Percentiles rank a stretch among this genome's conserved stretches.
These are phyloP conservation scores for Thamnophis sirtalis DNA, from an alignment of 2,113 vertebrate species.

Conservation along the genomic window DNA sequence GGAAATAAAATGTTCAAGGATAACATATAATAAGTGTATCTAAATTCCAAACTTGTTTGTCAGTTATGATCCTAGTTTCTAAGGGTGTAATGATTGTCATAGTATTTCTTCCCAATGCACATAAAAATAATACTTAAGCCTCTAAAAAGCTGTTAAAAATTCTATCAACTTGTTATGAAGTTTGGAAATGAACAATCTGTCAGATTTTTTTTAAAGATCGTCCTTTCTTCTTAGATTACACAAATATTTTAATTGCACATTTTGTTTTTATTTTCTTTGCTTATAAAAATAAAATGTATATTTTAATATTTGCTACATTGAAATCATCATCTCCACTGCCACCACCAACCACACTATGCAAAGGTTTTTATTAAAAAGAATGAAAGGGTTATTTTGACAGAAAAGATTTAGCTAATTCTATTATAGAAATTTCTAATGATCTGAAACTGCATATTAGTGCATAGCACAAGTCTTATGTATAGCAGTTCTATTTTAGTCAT, in stretches of 20 bases:
- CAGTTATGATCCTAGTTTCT: background rate
- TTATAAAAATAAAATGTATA: background rate
- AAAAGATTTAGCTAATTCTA: background rate
- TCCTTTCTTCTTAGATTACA: too few relatives aligned
- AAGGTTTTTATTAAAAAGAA: background rate
- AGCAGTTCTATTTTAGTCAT: background rate
- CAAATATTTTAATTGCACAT: background rate
- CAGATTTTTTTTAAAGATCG: background rate
- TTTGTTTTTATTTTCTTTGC: background rate
- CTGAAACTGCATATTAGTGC: background rate
- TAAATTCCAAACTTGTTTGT: slow-evolving; percentile 10
- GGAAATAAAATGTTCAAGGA: slow-evolving; percentile 23
- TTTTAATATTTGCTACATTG: background rate
- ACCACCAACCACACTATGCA: too few relatives aligned
- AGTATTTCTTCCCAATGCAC: background rate
- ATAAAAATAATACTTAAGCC: background rate
- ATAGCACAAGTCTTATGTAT: background rate
- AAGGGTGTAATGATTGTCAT: too few relatives aligned
- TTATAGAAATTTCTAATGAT: background rate
- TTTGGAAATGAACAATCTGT: background rate
- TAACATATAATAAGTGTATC: slow-evolving; percentile 4
- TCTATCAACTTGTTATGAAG: background rate
- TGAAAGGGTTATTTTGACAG: background rate
- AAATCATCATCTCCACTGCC: background rate
- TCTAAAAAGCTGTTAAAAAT: background rate